Conservation (phyloP, 2,113 vertebrate genomes). For the Sapayoa aenigma region DNA sequence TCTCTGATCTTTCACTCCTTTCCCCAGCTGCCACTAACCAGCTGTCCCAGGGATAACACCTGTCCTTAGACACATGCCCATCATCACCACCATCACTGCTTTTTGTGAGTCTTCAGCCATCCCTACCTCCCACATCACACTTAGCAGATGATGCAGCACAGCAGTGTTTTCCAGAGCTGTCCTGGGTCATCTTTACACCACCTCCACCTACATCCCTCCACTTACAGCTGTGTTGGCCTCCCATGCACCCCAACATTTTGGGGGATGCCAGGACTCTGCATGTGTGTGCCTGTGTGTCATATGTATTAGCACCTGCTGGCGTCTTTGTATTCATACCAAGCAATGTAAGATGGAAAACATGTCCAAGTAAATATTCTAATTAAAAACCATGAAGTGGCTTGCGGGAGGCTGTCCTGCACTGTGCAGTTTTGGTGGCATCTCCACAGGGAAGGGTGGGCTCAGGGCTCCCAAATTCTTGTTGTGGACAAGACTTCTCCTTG, state of each 20-base stretch:
- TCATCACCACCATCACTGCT: neutral
- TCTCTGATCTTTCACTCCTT: neutral
- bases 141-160: neutral
- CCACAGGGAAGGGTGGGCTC: neutral
- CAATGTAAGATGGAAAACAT: neutral
- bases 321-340: slow-evolving; percentile 17
- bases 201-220: neutral
- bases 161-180: neutral
- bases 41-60: neutral
- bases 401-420: neutral
- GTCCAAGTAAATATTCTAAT: slow-evolving; percentile 31
- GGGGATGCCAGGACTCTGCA: neutral
- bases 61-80: neutral
- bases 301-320: slow-evolving; percentile 11
- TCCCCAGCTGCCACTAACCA: neutral
- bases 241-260: neutral
- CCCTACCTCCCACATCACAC: neutral
- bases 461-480: fast-evolving
- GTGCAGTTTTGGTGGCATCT: neutral
- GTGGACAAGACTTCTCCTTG: neutral
- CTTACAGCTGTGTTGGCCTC: neutral
- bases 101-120: neutral
- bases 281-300: slow-evolving; percentile 6
- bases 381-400: slow-evolving; percentile 28
- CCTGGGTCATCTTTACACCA: neutral